These are phyloP conservation scores for Vidua chalybeata DNA, from an alignment of 2,113 vertebrate genomes.

Conservation along the genomic window DNA sequence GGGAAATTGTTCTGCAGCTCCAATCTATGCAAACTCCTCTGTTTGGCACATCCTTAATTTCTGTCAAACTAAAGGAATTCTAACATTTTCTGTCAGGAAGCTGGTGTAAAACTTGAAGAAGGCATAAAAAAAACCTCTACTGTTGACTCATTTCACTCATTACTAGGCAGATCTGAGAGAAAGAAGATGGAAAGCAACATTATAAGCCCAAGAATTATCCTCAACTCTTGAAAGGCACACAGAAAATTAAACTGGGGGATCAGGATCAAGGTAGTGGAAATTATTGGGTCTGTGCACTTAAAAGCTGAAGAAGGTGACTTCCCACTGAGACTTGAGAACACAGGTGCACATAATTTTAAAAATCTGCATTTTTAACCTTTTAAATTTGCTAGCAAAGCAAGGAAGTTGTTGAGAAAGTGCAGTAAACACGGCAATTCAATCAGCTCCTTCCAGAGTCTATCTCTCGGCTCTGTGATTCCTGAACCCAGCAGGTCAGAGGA, in stretches of 20 bases:
- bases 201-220: constrained; percentile 29
- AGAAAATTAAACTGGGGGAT: constrained; percentile 38
- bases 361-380: constrained; percentile 54
- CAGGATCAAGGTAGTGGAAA: constrained; percentile 29
- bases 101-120: constrained; percentile 23
- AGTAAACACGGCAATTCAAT: constrained; percentile 17
- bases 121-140: constrained; percentile 41
- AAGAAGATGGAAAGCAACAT: constrained; percentile 47
- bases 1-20: neutral
- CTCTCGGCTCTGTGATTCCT: neutral
- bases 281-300: constrained; percentile 18
- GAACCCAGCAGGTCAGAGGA: neutral
- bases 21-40: neutral
- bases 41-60: constrained; percentile 51
- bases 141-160: constrained; percentile 66
- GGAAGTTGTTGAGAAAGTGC: constrained; percentile 27
- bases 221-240: neutral
- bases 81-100: constrained; percentile 38
- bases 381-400: constrained; percentile 56
- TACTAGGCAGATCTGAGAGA: constrained; percentile 40
- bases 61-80: constrained; percentile 46
- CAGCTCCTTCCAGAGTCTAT: constrained; percentile 23
- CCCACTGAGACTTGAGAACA: constrained; percentile 42
- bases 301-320: constrained; percentile 53
- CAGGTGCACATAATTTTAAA: constrained; percentile 53